Percentiles rank a stretch among this genome's conserved stretches.
Evolutionary conservation across 2,113 vertebrate genomes (phyloP).

Genomic region (Ciconia maguari): DNA sequence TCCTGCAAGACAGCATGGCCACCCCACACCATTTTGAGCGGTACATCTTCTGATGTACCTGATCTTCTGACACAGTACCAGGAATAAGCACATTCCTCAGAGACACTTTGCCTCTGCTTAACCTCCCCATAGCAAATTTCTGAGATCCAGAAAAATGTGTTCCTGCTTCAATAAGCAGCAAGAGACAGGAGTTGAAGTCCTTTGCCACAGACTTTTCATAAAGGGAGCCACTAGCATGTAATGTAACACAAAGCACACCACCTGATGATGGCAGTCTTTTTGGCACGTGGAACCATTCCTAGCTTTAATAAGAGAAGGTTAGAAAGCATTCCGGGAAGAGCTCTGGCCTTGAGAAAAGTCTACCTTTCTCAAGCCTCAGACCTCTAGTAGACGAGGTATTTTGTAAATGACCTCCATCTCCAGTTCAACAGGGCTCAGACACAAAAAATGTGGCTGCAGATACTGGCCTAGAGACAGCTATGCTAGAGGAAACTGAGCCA

Average conservation of each 20-base stretch:
- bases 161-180: neutral
- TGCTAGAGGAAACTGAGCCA: accelerated
- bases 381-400: neutral
- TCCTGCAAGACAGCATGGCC: neutral
- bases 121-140: neutral
- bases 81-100: neutral
- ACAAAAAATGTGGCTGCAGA: neutral
- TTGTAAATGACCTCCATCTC: neutral
- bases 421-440: neutral
- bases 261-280: neutral
- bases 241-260: neutral
- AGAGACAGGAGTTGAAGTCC: neutral
- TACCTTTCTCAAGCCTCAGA: neutral
- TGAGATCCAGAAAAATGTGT: neutral
- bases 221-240: neutral
- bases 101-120: neutral
- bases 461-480: neutral
- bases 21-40: neutral
- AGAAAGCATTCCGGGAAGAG: neutral
- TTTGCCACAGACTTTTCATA: neutral
- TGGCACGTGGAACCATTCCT: neutral
- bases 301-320: neutral
- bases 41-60: neutral
- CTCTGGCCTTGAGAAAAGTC: neutral
- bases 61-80: too few species aligned